Percentiles rank a stretch among this genome's conserved stretches.
Evolutionary conservation across 2,888 invertebrate genomes (phyloP).

Genomic region (Ariolimax columbianus): DNA sequence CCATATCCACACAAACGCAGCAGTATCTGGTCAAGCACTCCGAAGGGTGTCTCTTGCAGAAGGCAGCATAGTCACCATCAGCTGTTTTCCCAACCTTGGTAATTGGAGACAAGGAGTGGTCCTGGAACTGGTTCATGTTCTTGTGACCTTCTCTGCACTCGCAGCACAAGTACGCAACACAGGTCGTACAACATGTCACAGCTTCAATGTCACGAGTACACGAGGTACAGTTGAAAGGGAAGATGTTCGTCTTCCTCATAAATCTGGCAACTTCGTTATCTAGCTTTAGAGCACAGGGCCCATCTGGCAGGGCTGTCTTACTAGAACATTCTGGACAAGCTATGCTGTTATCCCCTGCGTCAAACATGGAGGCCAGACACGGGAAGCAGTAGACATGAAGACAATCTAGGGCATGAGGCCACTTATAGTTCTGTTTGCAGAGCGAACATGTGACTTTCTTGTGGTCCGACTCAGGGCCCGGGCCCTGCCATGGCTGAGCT

Average conservation of each 20-base stretch:
- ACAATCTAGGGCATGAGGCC: conserved; percentile 47
- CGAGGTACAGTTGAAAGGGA: conserved; percentile 38
- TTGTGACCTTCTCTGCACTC: conserved; percentile 42
- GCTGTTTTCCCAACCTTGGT: conserved; percentile 16
- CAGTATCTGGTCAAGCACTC: conserved; percentile 40
- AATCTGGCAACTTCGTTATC: conserved; percentile 27
- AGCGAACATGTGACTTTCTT: conserved; percentile 33
- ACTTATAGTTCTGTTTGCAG: conserved; percentile 40
- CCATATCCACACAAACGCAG: conserved; percentile 26
- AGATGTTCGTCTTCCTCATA: conserved; percentile 37
- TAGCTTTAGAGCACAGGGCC: conserved; percentile 21
- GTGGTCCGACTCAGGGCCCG: background rate
- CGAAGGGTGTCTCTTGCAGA: conserved; percentile 35
- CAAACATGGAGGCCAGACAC: conserved; percentile 28
- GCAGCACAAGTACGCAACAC: conserved; percentile 39
- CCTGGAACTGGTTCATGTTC: conserved; percentile 44
- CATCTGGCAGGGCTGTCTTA: conserved; percentile 20
- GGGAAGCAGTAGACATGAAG: conserved; percentile 48
- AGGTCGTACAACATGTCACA: conserved; percentile 33
- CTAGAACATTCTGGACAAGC: conserved; percentile 24
- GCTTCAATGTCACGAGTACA: conserved; percentile 45
- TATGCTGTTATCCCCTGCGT: conserved; percentile 4
- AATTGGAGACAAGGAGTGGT: conserved; percentile 33
- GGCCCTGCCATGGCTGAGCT: conserved; percentile 35
- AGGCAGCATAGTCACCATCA: conserved; percentile 31